Base-by-base conservation (phyloP, 2,888 invertebrate genomes). In the Himalopsyche kuldschensis region DNA sequence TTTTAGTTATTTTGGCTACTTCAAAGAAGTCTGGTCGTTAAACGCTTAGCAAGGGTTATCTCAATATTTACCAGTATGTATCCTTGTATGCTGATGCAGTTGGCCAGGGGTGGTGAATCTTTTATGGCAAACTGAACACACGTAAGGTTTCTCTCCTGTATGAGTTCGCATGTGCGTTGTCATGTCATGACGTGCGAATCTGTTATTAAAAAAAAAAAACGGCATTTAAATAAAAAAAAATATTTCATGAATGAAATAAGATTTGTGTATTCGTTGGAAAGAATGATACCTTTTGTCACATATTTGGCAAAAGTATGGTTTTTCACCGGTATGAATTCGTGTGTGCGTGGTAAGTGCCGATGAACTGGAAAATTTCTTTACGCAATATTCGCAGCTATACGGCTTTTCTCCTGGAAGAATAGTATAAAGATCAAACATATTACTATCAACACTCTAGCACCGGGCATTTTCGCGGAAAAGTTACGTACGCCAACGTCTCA, bases 81-180 rank as follows among this genome's bases (percentile, higher is more conserved):
- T 90, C 48, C 90, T 87, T 6, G 84, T 84, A 63, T 92, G 92
- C 41, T 90, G 90, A 1, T 90, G 88, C 46, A 92, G 88, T 0
- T 90, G 87, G 35, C 90, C 86, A 0, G 89, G 88, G 82, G 88
- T 89, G 77, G 87, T 86, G 87, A 91, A 92, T 78, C 87, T 87
- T 86, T 90, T 90, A 83, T 87, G 87, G 87, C 92, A 92, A 6
- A 91, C 90, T 75, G 90, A 89, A 89, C 93, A 93, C 75, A 89
- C 88, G 88, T 90, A 91, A n/a, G 93, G 92, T 27, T 92, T 90
- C 88, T 92, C 93, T 48, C 92, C 93, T 0, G 92, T 90, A 89
- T 94, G 94, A 24, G 89, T 89, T 8, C 92, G 89, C 89, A 92
- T 89, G 88, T 94, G 94, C 4, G 90, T 88, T 85, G 89, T 90